Base-by-base conservation (phyloP, 2,888 invertebrate genomes). In the Hyposoter dolosus region DNA sequence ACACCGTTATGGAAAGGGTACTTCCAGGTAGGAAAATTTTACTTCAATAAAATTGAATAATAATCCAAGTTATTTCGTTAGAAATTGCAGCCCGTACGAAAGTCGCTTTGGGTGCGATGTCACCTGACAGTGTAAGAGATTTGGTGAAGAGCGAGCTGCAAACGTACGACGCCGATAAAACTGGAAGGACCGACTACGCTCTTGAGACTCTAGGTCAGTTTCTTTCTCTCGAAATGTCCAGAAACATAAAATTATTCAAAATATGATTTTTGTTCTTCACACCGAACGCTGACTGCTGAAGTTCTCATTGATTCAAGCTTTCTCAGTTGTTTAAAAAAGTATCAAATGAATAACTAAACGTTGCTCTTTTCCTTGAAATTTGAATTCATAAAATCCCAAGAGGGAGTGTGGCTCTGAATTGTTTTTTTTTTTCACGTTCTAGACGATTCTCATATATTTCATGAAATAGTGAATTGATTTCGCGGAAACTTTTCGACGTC, bases 111-210 rank as follows among this genome's bases (percentile, higher is more conserved):
- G 90, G 91, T 72, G 88, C 89, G 9, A 69, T 93, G 53, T 92
- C 93, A 1, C 83, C 89, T 3, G 92, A 93, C 15, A 91, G 76
- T 56, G 88, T 93, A 1, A 90, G 88, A 69, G 86, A 91, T 23
- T 77, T 93, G 85, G 88, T 94, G 32, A 91, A 74, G 50, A 88
- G 74, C 5, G 93, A 94, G 88, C 89, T 95, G 81, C 90, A 93
- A 74, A 94, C 93, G 9, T 96, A 95, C 91, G 95, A 95, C 90
- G 96, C 96, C 3, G 96, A 96, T 90, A 96, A 96, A 90, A 96
- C 95, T 35, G 96, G 96, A 17, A 93, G 94, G 90, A 95, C 96
- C 5, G 97, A 97, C 93, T 97, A 95, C 93, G 97, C 97, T 0
- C 94, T 97, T 43, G 97, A 97, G 93, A 95, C 96, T 40, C 96